Conservation (phyloP, 2,113 vertebrate species). For the Scopus umbretta region DNA sequence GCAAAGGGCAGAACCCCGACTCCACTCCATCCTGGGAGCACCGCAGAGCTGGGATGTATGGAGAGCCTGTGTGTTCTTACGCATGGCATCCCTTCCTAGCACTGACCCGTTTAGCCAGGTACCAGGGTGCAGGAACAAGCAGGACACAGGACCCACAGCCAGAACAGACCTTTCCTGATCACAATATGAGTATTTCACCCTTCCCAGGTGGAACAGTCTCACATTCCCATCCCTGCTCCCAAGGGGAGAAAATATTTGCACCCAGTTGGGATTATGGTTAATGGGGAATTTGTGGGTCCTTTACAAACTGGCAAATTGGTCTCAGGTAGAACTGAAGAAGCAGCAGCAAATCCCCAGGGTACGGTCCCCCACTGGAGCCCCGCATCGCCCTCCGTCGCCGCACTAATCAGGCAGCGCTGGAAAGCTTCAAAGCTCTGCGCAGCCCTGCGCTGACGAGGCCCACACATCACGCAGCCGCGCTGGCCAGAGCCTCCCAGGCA, state of each 20-base stretch:
- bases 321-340: neutral
- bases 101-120: neutral
- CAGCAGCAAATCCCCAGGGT: neutral
- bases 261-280: neutral
- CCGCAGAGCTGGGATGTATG: rapidly evolving
- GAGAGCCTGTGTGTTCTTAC: neutral
- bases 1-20: neutral
- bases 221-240: neutral
- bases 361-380: neutral
- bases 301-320: neutral
- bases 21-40: neutral
- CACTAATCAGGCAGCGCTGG: neutral
- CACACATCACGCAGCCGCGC: neutral
- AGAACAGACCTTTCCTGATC: neutral
- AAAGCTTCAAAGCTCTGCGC: constrained; percentile 12
- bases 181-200: neutral
- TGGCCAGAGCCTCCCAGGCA: neutral
- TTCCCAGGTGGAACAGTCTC: neutral
- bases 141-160: rapidly evolving
- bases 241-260: neutral
- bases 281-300: neutral
- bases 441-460: neutral
- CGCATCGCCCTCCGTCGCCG: rapidly evolving
- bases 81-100: neutral
- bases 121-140: neutral